These are phyloP conservation scores for Scleropages formosus DNA, from an alignment of 2,797 vertebrate species.

Conservation along the genomic window DNA sequence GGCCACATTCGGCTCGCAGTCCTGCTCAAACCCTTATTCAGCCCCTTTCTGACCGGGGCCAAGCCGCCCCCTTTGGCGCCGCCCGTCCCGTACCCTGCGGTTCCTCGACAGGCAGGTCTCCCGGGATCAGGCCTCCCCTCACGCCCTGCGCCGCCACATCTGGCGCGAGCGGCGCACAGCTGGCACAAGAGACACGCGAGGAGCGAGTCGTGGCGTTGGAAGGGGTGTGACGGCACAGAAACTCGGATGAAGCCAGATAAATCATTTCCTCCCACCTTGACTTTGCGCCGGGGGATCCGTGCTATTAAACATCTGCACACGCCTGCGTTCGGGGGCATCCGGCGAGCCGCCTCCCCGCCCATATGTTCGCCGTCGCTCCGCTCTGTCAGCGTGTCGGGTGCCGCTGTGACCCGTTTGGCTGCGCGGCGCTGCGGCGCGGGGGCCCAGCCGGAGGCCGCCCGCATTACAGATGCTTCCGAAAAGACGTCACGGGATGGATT, in stretches of 20 bases:
- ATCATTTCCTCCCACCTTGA: conserved; percentile 15
- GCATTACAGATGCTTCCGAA: not conserved
- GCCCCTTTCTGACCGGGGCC: too few relatives aligned
- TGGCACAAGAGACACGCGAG: conserved; percentile 33
- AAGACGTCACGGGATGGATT: not conserved
- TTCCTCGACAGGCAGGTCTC: too few relatives aligned
- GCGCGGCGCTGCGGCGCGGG: conserved; percentile 33
- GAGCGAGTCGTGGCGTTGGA: conserved; percentile 28
- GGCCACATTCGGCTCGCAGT: too few relatives aligned
- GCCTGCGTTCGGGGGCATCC: conserved; percentile 57
- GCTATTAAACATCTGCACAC: conserved; percentile 49
- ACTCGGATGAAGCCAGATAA: conserved; percentile 25
- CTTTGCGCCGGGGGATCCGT: conserved; percentile 38
- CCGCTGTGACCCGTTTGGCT: conserved; percentile 36
- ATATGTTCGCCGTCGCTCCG: conserved; percentile 64
- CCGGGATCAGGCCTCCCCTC: too few relatives aligned
- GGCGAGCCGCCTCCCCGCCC: conserved; percentile 55
- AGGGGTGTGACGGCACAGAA: conserved; percentile 32
- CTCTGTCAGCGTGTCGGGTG: conserved; percentile 68
- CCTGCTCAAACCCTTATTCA: too few relatives aligned
- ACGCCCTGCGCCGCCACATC: too few relatives aligned
- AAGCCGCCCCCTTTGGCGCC: too few relatives aligned
- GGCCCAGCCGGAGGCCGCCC: conserved; percentile 45
- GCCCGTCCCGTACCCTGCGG: too few relatives aligned
- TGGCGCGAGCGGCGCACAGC: too few relatives aligned